These are phyloP conservation scores for Brachyalestes nurse DNA, from an alignment of 2,797 vertebrate genomes.

Conservation along the genomic window DNA sequence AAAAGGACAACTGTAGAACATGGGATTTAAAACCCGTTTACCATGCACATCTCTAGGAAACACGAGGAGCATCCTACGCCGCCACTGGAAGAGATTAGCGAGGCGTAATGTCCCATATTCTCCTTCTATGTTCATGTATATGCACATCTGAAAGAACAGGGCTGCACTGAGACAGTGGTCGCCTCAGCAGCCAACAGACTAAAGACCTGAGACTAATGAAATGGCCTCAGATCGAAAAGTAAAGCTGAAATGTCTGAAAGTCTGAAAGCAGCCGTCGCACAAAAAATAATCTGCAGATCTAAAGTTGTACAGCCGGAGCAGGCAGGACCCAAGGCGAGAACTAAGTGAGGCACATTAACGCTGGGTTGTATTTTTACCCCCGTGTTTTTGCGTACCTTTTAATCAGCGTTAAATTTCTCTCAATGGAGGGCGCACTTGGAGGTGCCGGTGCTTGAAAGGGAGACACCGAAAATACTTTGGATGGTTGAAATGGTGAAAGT, in stretches of 20 bases:
- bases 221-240: background rate
- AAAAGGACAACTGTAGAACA: constrained; percentile 17
- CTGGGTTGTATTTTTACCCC: constrained; percentile 14
- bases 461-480: constrained; percentile 44
- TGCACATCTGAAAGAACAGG: background rate
- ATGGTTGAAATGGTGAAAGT: constrained; percentile 57
- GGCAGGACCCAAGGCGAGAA: background rate
- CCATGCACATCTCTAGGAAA: constrained; percentile 11
- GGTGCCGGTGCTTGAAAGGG: background rate
- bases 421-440: constrained; percentile 25
- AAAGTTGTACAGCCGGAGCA: background rate
- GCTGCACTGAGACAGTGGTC: background rate
- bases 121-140: background rate
- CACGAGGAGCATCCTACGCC: background rate
- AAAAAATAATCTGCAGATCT: constrained; percentile 6
- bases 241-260: background rate
- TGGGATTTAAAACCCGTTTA: constrained; percentile 35
- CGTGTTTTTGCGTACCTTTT: constrained; percentile 13
- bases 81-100: background rate
- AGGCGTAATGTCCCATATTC: too few species aligned
- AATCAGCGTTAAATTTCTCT: constrained; percentile 28
- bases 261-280: background rate
- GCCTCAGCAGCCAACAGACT: background rate
- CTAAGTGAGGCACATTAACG: constrained; percentile 1
- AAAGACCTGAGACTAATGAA: constrained; percentile 4